A percentile compares a stretch with the other conserved stretches of the same genome.
Conservation (phyloP, 2,113 vertebrate genomes). For the Ictidomys tridecemlineatus region DNA sequence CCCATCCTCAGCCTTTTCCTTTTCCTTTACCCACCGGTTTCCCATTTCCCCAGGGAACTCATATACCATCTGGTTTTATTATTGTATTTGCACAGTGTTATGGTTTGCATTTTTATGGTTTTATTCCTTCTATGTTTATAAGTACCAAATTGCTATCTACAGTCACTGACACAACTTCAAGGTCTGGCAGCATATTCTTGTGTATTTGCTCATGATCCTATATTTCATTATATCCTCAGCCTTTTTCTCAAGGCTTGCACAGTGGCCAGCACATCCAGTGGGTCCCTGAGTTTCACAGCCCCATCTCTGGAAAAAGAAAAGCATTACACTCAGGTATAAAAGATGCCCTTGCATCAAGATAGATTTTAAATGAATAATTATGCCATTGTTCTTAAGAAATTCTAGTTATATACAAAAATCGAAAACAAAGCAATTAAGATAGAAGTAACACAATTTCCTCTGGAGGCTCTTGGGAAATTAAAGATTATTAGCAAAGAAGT, state of each 20-base stretch:
- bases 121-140: not conserved
- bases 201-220: constrained; percentile 24
- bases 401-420: constrained; percentile 47
- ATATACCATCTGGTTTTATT: not conserved
- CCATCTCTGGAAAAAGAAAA: constrained; percentile 21
- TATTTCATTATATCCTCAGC: constrained; percentile 9
- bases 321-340: constrained; percentile 33
- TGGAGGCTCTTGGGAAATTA: constrained; percentile 28
- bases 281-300: not conserved
- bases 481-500: not conserved
- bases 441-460: constrained; percentile 39
- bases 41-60: not conserved
- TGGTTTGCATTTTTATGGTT: constrained; percentile 25
- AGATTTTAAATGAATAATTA: constrained; percentile 38
- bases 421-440: constrained; percentile 41
- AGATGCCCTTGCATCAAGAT: not conserved
- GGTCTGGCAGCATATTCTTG: not conserved
- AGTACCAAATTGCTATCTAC: constrained; percentile 20
- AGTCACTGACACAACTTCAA: constrained; percentile 29
- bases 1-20: not conserved
- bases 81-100: constrained; percentile 6
- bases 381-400: not conserved
- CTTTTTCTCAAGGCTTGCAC: constrained; percentile 5
- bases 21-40: not conserved
- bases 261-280: not conserved